Evolutionary conservation across 2,888 invertebrate species (phyloP).

Genomic region (Ctenicera cuprea): DNA sequence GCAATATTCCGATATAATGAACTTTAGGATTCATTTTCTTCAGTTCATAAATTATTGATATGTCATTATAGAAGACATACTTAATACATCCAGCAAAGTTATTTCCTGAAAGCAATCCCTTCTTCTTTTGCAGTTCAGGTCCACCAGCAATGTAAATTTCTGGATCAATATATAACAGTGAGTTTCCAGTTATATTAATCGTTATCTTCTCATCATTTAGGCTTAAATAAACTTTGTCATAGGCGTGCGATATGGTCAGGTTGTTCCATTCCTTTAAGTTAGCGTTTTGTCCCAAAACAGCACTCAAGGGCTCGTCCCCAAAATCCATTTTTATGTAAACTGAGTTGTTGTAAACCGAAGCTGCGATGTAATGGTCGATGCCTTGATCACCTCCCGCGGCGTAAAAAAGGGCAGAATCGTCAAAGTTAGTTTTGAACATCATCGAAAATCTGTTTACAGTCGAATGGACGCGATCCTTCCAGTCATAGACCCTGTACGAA

Average conservation of each 20-base stretch:
- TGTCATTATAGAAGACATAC: conserved; percentile 95
- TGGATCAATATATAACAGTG: conserved; percentile 91
- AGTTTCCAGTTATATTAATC: conserved; percentile 83
- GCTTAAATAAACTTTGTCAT: conserved; percentile 82
- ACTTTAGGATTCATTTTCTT: conserved; percentile 87
- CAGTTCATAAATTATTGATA: conserved; percentile 92
- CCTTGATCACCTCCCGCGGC: conserved; percentile 93
- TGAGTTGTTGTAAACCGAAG: conserved; percentile 88
- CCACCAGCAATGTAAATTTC: conserved; percentile 90
- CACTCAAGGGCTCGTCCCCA: conserved; percentile 85
- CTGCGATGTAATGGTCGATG: conserved; percentile 92
- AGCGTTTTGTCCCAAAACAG: conserved; percentile 80
- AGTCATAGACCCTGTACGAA: conserved; percentile 93
- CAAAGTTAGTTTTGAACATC: conserved; percentile 93
- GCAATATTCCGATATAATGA: conserved; percentile 76
- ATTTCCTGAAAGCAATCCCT: conserved; percentile 75
- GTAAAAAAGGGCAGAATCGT: conserved; percentile 94
- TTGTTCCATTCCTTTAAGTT: conserved; percentile 92
- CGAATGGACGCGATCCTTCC: conserved; percentile 93
- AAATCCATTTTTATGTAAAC: conserved; percentile 92
- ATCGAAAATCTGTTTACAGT: conserved; percentile 91
- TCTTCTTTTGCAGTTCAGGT: conserved; percentile 88
- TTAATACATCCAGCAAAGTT: conserved; percentile 88
- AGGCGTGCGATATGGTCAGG: conserved; percentile 88
- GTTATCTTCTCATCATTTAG: conserved; percentile 84